These are phyloP conservation scores for Lobophora halterata DNA, from an alignment of 2,888 invertebrate genomes.

Conservation along the genomic window DNA sequence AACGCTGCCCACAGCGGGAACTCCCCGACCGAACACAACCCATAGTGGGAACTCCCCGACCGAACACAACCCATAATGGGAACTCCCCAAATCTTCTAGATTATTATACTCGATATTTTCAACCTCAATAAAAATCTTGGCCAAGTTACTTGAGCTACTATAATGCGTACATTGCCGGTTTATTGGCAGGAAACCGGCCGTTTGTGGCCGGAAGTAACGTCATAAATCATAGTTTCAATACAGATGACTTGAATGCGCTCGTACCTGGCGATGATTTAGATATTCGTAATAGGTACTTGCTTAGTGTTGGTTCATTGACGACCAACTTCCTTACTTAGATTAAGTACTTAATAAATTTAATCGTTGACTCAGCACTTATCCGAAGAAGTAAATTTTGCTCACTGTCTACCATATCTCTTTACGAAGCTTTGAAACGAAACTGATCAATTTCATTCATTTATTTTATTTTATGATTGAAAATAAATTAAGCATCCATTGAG, in stretches of 20 bases:
- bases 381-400: too few relatives aligned
- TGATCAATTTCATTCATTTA: too few relatives aligned
- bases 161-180: conserved; percentile 28
- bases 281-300: too few relatives aligned
- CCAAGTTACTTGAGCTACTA: conserved; percentile 12
- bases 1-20: too few relatives aligned
- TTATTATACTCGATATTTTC: conserved; percentile 20
- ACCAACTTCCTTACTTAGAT: too few relatives aligned
- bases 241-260: neutral
- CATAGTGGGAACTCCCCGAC: conserved; percentile 1
- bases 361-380: too few relatives aligned
- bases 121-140: conserved; percentile 23
- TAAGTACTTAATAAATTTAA: too few relatives aligned
- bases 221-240: conserved; percentile 33
- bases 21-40: neutral
- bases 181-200: conserved; percentile 36
- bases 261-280: neutral
- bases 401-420: too few relatives aligned
- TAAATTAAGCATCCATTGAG: too few relatives aligned
- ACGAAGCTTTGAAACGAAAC: too few relatives aligned
- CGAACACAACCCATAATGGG: conserved; percentile 9
- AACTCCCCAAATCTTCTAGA: conserved; percentile 19
- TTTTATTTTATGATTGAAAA: too few relatives aligned
- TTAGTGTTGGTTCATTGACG: too few relatives aligned
- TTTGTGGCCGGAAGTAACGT: conserved; percentile 27